A percentile compares a stretch with the other conserved stretches of the same genome.
phyloP scores from a whole-genome alignment of 1,140 invertebrate species.

The Drosophila littoralis region DNA sequence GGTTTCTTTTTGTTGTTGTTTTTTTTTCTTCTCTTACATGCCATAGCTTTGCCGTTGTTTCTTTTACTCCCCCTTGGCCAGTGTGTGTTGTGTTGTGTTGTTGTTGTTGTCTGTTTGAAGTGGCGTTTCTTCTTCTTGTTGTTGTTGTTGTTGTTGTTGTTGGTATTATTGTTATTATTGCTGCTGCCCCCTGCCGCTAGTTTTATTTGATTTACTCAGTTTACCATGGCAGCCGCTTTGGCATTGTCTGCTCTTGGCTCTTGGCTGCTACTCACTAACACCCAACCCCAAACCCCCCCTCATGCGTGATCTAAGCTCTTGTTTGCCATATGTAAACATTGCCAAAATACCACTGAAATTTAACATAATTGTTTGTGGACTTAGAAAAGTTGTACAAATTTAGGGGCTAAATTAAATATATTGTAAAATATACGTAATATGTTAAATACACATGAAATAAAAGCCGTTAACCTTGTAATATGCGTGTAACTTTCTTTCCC shows the following conservation, averaged over 20 bases:
- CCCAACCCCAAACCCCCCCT: neutral
- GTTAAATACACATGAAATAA: neutral
- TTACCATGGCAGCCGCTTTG: conserved; percentile 56
- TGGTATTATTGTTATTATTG: conserved; percentile 11
- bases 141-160: conserved; percentile 4
- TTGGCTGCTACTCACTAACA: too few relatives aligned
- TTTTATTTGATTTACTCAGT: conserved; percentile 67
- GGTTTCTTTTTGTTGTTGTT: conserved; percentile 63
- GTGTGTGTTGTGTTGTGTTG: conserved; percentile 14
- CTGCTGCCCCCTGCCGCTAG: neutral
- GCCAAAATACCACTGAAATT: conserved; percentile 61
- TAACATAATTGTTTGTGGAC: conserved; percentile 59
- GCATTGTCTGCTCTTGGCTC: conserved; percentile 29
- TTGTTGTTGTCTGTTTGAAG: conserved; percentile 55
- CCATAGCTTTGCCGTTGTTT: conserved; percentile 47
- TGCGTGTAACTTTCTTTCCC: neutral
- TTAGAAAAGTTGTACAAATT: neutral
- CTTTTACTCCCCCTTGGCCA: conserved; percentile 32
- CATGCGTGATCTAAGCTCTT: conserved; percentile 4
- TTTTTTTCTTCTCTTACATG: conserved; percentile 43
- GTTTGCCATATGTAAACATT: conserved; percentile 61
- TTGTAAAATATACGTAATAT: too few relatives aligned
- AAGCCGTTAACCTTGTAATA: too few relatives aligned
- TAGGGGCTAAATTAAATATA: neutral
- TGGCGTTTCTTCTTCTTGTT: conserved; percentile 27